Base-by-base conservation (phyloP, 2,888 invertebrate species). In the Plagodis pulveraria region DNA sequence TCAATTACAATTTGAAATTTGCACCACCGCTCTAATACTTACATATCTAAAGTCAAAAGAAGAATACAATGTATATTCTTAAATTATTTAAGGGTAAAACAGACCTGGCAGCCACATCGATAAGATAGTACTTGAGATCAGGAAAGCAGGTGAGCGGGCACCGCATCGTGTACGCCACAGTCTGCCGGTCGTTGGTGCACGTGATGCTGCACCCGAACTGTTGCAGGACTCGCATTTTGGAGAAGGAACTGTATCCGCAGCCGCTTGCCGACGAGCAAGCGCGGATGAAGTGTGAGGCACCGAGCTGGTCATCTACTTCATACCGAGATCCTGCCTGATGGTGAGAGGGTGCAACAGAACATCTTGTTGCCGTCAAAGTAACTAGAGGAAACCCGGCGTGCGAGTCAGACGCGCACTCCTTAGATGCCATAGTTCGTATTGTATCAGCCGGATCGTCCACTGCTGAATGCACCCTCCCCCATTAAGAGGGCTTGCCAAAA, bases 271-370 rank as follows among this genome's bases (percentile, higher is more conserved):
- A 95, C n/a, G 97, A 95, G 46, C 94, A 93, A 51, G 95, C 93
- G 53, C 99, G 94, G 32, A 99, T 80, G 71, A 96, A 91, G 87
- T 99, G 98, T 2, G 95, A 91, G 0, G 95, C 94, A 22, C 99
- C 99, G 60, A 95, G 89, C 58, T 95, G 95, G 0, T 96, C 95
- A 32, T 94, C 93, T 0, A 88, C 87, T 87, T 99, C 99, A 84
- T 96, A 95, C 10, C 99, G 96, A 8, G 98, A 94, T 10, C 99
- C 99, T 75, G 96, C 96, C 83, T 97, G 95, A 67, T 12, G 75
- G 66, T 11, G 34, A 6, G 52, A 9, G 9, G 6, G 62, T 47
- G 6, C 22, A 22, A 22, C n/a, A n/a, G n/a, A n/a, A n/a, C 4
- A 22, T 22, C 22, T 22, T 22, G 22, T 22, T 22, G 22, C 22